phyloP scores from a whole-genome alignment of 2,888 invertebrate genomes.

The Colletes collaris region DNA sequence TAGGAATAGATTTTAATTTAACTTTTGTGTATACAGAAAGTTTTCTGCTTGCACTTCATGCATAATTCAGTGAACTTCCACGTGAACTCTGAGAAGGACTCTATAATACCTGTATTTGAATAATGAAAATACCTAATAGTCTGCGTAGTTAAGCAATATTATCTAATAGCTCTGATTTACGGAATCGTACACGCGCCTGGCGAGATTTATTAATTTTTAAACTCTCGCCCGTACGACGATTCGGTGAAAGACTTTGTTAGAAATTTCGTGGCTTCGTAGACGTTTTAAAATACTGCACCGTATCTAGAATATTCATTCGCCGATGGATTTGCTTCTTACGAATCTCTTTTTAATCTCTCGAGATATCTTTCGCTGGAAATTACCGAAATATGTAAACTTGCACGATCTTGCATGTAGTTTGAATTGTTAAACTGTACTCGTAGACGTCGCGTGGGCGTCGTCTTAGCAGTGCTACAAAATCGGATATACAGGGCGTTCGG shows the following conservation, averaged over 20 bases:
- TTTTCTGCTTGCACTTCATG: slow-evolving; percentile 47
- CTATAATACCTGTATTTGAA: slow-evolving; percentile 44
- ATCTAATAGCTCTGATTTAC: slow-evolving; percentile 19
- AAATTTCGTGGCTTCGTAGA: background rate
- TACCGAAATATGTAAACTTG: background rate
- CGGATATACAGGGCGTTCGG: too few species aligned
- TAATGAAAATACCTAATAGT: slow-evolving; percentile 52
- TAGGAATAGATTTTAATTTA: slow-evolving; percentile 62
- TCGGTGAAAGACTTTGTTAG: background rate
- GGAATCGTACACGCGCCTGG: background rate
- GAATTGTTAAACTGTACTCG: background rate
- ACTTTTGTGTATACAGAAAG: slow-evolving; percentile 46
- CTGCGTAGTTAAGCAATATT: slow-evolving; percentile 29
- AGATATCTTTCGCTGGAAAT: background rate
- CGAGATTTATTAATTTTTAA: background rate
- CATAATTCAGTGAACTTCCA: slow-evolving; percentile 56
- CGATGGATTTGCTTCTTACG: background rate
- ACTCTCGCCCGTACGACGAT: background rate
- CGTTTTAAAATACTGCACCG: background rate
- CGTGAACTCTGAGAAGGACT: slow-evolving; percentile 39
- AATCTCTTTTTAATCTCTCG: background rate
- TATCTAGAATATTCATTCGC: slow-evolving; percentile 14
- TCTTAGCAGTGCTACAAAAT: too few species aligned
- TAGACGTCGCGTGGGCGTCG: too few species aligned
- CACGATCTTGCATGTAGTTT: slow-evolving; percentile 19